These are phyloP conservation scores for Kryptopterus vitreolus DNA, from an alignment of 2,797 vertebrate species.

Conservation along the genomic window DNA sequence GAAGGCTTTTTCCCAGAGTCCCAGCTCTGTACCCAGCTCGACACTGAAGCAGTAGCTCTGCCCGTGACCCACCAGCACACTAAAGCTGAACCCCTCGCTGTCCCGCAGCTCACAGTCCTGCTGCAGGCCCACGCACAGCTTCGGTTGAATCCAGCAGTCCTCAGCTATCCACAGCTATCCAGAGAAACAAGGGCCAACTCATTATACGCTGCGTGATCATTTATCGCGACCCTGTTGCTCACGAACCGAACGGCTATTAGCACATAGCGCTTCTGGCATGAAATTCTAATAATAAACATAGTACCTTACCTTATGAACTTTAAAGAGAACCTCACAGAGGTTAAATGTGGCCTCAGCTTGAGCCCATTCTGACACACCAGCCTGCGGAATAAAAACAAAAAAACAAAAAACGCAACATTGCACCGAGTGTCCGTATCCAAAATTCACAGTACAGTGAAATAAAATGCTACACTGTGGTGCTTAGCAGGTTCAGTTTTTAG, in stretches of 20 bases:
- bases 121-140: conserved; percentile 82
- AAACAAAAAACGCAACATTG: conserved; percentile 33
- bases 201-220: neutral
- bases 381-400: conserved; percentile 69
- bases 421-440: conserved; percentile 10
- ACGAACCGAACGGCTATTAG: neutral
- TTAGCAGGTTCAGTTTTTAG: neutral
- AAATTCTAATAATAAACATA: conserved; percentile 11
- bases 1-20: conserved; percentile 89
- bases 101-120: conserved; percentile 82
- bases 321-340: conserved; percentile 98
- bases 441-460: conserved; percentile 8
- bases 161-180: conserved; percentile 86
- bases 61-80: conserved; percentile 82
- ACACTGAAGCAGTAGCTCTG: conserved; percentile 87
- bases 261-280: neutral
- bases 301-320: conserved; percentile 87
- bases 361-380: conserved; percentile 85
- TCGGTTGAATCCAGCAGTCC: conserved; percentile 89
- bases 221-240: neutral
- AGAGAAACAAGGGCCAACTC: conserved; percentile 10
- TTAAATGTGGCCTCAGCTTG: conserved; percentile 87
- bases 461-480: neutral
- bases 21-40: conserved; percentile 85
- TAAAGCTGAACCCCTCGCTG: conserved; percentile 85